Conservation (phyloP, 2,797 vertebrate genomes). For the Xyrichtys novacula region DNA sequence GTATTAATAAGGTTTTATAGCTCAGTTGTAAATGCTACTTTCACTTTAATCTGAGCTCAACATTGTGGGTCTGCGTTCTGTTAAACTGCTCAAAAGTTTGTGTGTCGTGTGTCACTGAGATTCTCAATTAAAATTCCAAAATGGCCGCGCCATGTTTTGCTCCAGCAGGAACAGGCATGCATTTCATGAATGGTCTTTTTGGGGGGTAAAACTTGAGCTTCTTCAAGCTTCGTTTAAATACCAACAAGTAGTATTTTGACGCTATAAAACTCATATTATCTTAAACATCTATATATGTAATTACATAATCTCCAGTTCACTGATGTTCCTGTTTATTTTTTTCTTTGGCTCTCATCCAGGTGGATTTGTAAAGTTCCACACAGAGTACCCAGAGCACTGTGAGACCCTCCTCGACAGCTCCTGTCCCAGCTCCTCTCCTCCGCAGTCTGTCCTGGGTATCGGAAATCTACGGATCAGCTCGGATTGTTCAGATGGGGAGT, state of each 20-base stretch:
- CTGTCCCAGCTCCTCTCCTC: conserved; percentile 92
- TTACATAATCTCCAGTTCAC: no score
- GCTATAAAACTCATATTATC: no score
- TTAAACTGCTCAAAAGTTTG: conserved; percentile 46
- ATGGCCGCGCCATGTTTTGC: conserved; percentile 82
- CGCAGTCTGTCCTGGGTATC: conserved; percentile 92
- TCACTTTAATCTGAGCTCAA: not conserved
- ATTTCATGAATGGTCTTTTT: conserved; percentile 76
- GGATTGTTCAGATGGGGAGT: conserved; percentile 96
- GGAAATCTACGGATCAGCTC: conserved; percentile 97
- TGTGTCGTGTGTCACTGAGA: conserved; percentile 68
- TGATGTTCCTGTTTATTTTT: conserved; percentile 17
- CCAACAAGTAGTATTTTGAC: not conserved
- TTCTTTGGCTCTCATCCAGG: conserved; percentile 80
- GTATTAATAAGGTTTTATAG: no score
- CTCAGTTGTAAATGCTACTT: not conserved
- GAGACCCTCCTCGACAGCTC: conserved; percentile 96
- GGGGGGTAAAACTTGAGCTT: conserved; percentile 17
- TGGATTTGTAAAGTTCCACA: conserved; percentile 97
- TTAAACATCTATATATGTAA: no score
- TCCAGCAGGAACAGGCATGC: conserved; percentile 72
- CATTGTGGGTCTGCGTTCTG: not conserved
- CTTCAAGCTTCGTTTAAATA: conserved; percentile 8
- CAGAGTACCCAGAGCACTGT: conserved; percentile 93
- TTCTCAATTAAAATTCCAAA: conserved; percentile 86